Conservation (phyloP, 2,888 invertebrate species). For the Drosophila austrosaltans region DNA sequence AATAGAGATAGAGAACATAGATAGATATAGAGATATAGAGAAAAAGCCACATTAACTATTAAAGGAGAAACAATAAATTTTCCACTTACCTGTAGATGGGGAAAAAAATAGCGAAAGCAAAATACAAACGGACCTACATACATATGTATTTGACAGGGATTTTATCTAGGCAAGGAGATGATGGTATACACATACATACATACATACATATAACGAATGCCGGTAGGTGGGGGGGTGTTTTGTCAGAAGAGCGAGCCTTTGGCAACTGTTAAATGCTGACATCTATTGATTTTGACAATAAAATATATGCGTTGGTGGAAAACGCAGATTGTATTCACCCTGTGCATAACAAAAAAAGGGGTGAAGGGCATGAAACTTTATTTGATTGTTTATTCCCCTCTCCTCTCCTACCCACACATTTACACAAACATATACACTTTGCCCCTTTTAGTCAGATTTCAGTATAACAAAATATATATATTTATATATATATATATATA, state of each 20-base stretch:
- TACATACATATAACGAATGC: too few relatives aligned
- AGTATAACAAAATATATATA: slow-evolving; percentile 3
- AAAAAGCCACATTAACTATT: slow-evolving; percentile 9
- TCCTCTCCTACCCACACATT: neutral
- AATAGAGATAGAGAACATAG: slow-evolving; percentile 1
- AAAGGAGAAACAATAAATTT: slow-evolving; percentile 6
- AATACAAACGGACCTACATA: neutral
- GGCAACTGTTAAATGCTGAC: slow-evolving; percentile 63
- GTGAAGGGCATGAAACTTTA: slow-evolving; percentile 34
- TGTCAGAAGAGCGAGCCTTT: slow-evolving; percentile 29
- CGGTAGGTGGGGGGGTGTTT: neutral
- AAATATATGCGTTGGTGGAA: slow-evolving; percentile 23
- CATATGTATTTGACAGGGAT: slow-evolving; percentile 3
- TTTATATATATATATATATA: neutral
- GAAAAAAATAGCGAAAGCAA: neutral
- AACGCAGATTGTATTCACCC: neutral
- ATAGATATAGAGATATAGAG: slow-evolving; percentile 2
- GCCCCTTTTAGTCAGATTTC: slow-evolving; percentile 7
- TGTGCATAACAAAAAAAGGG: slow-evolving; percentile 6
- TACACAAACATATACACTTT: neutral
- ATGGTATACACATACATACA: neutral
- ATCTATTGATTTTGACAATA: slow-evolving; percentile 66
- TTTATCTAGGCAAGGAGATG: slow-evolving; percentile 6
- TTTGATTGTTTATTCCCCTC: slow-evolving; percentile 11
- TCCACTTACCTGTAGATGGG: slow-evolving; percentile 8